Evolutionary conservation across 2,888 invertebrate species (phyloP).

Genomic region (Phrixothrix hirtus): DNA sequence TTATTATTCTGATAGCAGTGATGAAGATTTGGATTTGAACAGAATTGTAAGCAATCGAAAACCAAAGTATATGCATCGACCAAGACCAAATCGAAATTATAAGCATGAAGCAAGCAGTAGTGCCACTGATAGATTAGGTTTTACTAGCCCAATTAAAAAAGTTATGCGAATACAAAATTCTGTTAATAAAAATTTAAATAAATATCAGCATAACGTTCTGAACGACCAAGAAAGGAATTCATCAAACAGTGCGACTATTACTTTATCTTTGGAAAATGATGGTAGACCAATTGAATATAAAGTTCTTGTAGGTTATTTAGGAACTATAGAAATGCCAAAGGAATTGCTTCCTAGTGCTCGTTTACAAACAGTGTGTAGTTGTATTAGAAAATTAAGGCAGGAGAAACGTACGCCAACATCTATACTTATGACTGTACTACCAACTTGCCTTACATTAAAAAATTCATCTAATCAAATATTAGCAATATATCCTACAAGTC

Average conservation of each 20-base stretch:
- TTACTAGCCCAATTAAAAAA: slow-evolving; percentile 32
- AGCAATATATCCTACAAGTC: slow-evolving; percentile 84
- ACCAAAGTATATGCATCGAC: slow-evolving; percentile 62
- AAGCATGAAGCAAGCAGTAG: slow-evolving; percentile 32
- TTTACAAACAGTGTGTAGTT: slow-evolving; percentile 78
- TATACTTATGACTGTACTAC: slow-evolving; percentile 82
- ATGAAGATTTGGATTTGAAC: slow-evolving; percentile 68
- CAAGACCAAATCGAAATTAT: slow-evolving; percentile 35
- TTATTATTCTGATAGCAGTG: slow-evolving; percentile 83
- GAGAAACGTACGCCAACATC: slow-evolving; percentile 86
- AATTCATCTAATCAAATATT: slow-evolving; percentile 78
- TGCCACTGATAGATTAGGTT: slow-evolving; percentile 23
- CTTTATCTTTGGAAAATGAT: slow-evolving; percentile 51
- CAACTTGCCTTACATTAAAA: slow-evolving; percentile 77
- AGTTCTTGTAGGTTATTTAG: slow-evolving; percentile 90
- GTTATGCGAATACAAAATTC: slow-evolving; percentile 25
- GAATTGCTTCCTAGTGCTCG: slow-evolving; percentile 76
- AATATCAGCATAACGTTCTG: slow-evolving; percentile 6
- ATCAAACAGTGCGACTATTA: slow-evolving; percentile 34
- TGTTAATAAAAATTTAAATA: slow-evolving; percentile 9
- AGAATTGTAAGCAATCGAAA: slow-evolving; percentile 61
- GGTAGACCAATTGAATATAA: slow-evolving; percentile 71
- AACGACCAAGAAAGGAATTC: slow-evolving; percentile 20
- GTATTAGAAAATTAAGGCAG: slow-evolving; percentile 84
- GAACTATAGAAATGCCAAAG: slow-evolving; percentile 94